Percentiles rank a stretch among this genome's conserved stretches.
Evolutionary conservation across 30 jellyfish, hydroid and myxozoan genomes (phyloP).

Genomic region (Aurelia sp.): DNA sequence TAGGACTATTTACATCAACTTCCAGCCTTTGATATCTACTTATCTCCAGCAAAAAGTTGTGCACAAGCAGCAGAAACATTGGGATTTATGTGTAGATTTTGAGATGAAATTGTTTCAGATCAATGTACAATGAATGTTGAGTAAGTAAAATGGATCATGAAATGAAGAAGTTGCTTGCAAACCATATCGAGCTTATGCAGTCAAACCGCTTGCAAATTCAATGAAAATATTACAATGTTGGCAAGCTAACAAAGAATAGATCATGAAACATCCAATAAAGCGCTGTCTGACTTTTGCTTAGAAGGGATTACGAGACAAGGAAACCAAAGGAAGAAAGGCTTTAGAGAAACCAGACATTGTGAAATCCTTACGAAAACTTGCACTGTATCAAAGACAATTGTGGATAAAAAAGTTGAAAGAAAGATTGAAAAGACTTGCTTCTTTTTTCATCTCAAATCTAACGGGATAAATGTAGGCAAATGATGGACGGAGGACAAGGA

Average conservation of each 20-base stretch:
- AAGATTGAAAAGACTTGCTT: neutral
- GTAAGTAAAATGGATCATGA: no score
- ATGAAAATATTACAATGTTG: neutral
- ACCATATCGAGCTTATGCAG: no score
- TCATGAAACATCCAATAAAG: neutral
- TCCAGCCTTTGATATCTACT: no score
- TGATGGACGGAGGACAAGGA: neutral
- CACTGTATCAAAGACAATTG: conserved; percentile 36
- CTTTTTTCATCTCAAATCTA: neutral
- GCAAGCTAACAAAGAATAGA: neutral
- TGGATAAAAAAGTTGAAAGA: neutral
- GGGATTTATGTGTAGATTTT: no score
- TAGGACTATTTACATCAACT: no score
- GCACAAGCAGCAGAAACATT: no score
- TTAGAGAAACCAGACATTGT: neutral
- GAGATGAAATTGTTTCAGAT: no score
- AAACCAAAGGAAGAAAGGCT: neutral
- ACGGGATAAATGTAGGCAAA: conserved; percentile 3
- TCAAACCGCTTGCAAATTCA: no score
- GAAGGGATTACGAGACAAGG: conserved; percentile 32
- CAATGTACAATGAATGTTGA: no score
- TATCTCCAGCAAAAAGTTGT: no score
- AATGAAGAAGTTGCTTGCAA: no score
- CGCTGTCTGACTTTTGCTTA: neutral
- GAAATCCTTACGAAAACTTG: conserved; percentile 43